phyloP scores from a whole-genome alignment of 2,113 vertebrate species.

The Pipra filicauda region DNA sequence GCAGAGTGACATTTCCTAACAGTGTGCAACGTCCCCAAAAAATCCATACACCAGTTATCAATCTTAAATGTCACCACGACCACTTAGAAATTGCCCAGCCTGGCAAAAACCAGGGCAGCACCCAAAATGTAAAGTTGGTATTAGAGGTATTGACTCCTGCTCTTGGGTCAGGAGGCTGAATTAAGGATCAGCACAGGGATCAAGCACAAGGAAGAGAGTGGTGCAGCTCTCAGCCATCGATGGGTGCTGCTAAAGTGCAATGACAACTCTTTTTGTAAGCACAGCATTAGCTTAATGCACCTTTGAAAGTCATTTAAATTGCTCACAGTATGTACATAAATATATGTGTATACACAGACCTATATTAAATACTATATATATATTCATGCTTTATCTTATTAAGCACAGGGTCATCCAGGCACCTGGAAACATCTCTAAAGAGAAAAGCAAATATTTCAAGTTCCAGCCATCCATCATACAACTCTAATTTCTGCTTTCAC shows the following conservation, averaged over 20 bases:
- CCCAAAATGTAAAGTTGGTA: background rate
- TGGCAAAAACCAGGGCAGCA: background rate
- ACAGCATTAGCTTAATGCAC: background rate
- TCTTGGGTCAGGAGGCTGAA: background rate
- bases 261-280: background rate
- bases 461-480: background rate
- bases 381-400: background rate
- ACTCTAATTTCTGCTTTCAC: background rate
- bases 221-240: background rate
- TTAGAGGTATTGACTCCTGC: background rate
- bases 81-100: background rate
- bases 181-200: background rate
- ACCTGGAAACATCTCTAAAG: background rate
- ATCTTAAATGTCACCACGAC: background rate
- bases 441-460: background rate
- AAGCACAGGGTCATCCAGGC: background rate
- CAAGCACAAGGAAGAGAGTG: accelerated
- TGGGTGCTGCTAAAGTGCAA: background rate
- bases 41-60: background rate
- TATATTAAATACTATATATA: background rate
- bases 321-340: background rate
- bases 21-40: background rate
- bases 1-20: background rate
- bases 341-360: background rate
- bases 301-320: background rate